phyloP scores from a whole-genome alignment of 2,888 invertebrate species.

The Antheraea yamamai region DNA sequence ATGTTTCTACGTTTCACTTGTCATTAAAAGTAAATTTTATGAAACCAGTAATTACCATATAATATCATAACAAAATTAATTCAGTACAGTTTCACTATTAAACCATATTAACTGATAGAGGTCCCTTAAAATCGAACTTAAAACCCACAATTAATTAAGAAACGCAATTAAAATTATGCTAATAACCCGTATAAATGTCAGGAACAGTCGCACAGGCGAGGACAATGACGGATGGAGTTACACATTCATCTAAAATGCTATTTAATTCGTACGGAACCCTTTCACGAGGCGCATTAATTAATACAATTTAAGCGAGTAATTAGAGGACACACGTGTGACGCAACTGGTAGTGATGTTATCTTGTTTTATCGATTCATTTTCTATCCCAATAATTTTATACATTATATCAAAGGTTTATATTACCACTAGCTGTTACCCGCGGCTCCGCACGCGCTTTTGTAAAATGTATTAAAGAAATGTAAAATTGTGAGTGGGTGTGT shows the following conservation, averaged over 20 bases:
- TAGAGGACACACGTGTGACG: conserved; percentile 70
- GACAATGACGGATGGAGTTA: conserved; percentile 46
- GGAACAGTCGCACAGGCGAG: conserved; percentile 27
- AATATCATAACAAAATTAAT: neutral
- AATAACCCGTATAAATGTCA: conserved; percentile 61
- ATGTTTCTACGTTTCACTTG: neutral
- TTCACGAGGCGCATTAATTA: conserved; percentile 75
- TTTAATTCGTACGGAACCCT: conserved; percentile 73
- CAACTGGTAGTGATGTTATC: conserved; percentile 42
- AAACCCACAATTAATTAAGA: conserved; percentile 36
- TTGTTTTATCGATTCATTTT: conserved; percentile 3
- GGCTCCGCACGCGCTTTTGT: no score
- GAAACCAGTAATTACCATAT: neutral
- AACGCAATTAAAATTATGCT: conserved; percentile 57
- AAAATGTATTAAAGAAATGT: no score
- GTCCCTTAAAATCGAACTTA: neutral
- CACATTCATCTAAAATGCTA: conserved; percentile 51
- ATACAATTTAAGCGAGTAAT: conserved; percentile 79
- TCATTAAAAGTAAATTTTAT: no score
- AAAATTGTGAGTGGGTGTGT: no score
- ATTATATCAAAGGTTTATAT: no score
- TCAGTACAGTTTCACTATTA: neutral
- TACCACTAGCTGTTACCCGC: no score
- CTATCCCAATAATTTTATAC: neutral
- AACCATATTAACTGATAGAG: neutral